These are phyloP conservation scores for Discoglossus pictus DNA, from an alignment of 2,797 vertebrate species.

Conservation along the genomic window DNA sequence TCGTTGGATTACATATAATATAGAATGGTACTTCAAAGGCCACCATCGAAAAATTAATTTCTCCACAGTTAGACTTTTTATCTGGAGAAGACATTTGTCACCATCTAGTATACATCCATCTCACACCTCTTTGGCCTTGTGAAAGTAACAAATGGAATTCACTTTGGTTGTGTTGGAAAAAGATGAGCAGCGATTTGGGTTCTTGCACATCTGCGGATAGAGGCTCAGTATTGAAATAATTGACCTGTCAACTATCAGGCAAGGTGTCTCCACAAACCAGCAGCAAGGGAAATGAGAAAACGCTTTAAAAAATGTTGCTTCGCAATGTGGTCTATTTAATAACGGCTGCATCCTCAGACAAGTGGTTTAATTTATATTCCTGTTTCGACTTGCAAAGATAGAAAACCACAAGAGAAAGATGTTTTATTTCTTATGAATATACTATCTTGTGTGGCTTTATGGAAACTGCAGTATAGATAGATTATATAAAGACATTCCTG, in stretches of 20 bases:
- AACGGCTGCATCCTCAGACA: constrained; percentile 59
- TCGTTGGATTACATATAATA: constrained; percentile 51
- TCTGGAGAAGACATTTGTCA: constrained; percentile 76
- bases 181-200: constrained; percentile 79
- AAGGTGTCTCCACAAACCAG: constrained; percentile 69
- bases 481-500: constrained; percentile 16
- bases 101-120: constrained; percentile 74
- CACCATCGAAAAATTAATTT: constrained; percentile 62
- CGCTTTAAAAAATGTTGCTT: constrained; percentile 79
- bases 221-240: constrained; percentile 77
- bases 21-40: constrained; percentile 50
- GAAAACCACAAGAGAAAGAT: constrained; percentile 36
- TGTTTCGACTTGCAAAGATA: constrained; percentile 44
- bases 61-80: constrained; percentile 69
- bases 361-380: constrained; percentile 63
- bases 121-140: constrained; percentile 73
- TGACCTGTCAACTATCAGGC: constrained; percentile 88
- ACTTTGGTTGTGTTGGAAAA: constrained; percentile 68
- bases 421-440: constrained; percentile 7
- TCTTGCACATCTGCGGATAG: constrained; percentile 65
- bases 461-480: neutral
- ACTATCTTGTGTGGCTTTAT: constrained; percentile 1
- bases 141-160: constrained; percentile 70
- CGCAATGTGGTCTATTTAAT: constrained; percentile 67
- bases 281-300: constrained; percentile 81